phyloP scores from a whole-genome alignment of 1,140 invertebrate genomes.

The Sipha flava region DNA sequence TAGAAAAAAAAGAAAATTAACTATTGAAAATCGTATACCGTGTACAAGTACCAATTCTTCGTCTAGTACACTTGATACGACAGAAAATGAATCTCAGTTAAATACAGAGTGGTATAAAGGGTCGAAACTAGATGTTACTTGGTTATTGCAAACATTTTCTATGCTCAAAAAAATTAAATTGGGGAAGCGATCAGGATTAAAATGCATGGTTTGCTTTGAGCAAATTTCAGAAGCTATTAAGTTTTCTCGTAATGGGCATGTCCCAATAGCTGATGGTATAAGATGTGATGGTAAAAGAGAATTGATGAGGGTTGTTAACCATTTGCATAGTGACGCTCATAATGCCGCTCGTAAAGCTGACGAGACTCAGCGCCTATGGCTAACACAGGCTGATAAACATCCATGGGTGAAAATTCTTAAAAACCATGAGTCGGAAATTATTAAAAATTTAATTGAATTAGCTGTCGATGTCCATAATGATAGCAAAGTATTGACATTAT shows the following conservation, averaged over 20 bases:
- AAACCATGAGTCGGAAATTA: background rate
- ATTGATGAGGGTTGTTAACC: background rate
- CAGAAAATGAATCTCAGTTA: too few species aligned
- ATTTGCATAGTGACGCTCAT: background rate
- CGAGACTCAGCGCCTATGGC: background rate
- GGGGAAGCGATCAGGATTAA: background rate
- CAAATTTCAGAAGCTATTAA: constrained; percentile 5
- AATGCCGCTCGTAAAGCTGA: background rate
- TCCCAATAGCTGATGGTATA: background rate
- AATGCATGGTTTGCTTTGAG: background rate
- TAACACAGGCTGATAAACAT: constrained; percentile 4
- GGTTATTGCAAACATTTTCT: background rate
- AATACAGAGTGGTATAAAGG: too few species aligned
- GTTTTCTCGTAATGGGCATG: constrained; percentile 4
- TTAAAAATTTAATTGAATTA: constrained; percentile 10
- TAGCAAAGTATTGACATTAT: background rate
- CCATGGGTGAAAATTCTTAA: constrained; percentile 26
- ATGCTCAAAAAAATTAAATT: constrained; percentile 14
- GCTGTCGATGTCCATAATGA: constrained; percentile 14
- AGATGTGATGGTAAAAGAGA: background rate
- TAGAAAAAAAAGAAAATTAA: too few species aligned
- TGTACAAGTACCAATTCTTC: too few species aligned
- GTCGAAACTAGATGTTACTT: too few species aligned
- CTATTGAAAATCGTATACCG: too few species aligned
- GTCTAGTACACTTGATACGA: too few species aligned